A percentile compares a stretch with the other conserved stretches of the same genome.
Evolutionary conservation across 1,140 invertebrate species (phyloP).

Genomic region (Lucilia sericata): DNA sequence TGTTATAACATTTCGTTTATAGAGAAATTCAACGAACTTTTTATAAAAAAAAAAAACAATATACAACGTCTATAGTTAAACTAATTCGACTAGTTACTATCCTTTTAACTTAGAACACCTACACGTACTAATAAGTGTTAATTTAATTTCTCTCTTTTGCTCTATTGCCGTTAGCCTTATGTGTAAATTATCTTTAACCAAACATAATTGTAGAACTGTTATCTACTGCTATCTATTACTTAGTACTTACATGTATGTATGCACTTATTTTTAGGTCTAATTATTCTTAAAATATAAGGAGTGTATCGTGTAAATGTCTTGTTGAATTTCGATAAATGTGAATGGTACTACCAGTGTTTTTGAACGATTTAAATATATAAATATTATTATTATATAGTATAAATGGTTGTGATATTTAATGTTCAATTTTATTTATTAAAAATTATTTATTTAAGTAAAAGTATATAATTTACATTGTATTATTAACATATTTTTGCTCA

Average conservation of each 20-base stretch:
- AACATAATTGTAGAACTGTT: too few species aligned
- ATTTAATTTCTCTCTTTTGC: neutral
- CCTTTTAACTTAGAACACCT: neutral
- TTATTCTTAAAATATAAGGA: neutral
- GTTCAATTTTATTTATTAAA: neutral
- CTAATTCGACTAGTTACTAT: too few species aligned
- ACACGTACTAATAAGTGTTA: neutral
- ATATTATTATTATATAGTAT: neutral
- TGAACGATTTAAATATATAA: conserved; percentile 25
- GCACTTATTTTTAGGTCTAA: too few species aligned
- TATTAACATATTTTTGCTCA: neutral
- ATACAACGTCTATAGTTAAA: too few species aligned
- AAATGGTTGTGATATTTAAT: conserved; percentile 39
- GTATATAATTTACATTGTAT: neutral
- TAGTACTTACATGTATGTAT: too few species aligned
- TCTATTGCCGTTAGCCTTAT: neutral
- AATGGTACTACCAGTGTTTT: neutral
- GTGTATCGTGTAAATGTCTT: neutral
- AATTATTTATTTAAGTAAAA: too few species aligned
- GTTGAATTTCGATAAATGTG: neutral
- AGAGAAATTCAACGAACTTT: neutral
- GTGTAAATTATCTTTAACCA: too few species aligned
- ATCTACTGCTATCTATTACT: too few species aligned
- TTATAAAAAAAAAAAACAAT: too few species aligned
- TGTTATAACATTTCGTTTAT: conserved; percentile 59